Evolutionary conservation across 2,797 vertebrate species (phyloP), one percentile per base, ranked within the genome.

Genomic region (Hippocampus kuda): DNA sequence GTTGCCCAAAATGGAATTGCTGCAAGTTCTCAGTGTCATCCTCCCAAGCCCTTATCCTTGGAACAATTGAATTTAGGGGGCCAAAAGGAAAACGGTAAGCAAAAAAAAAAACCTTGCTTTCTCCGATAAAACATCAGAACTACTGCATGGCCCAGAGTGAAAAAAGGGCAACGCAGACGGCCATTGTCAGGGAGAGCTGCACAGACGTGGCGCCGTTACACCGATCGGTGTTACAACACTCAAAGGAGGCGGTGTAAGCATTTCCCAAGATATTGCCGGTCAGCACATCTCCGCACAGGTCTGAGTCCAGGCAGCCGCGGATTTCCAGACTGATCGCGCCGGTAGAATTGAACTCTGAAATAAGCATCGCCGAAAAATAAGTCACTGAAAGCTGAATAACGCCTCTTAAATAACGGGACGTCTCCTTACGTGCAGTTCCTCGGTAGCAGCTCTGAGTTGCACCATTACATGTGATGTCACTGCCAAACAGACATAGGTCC

Each of bases 151-250:
- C 69, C 16, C 81, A 72, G 70, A 88, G 20, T n/a, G 72, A 49
- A 48, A 49, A 65, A 49, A 65, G 1, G 63, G 77, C 81, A 11
- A 72, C 68, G 18, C 74, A 44, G 62, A 82, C 41, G 11, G 76
- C 84, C 30, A 41, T 68, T 1, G 66, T 69, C 42, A 88, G 48
- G 24, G 86, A 69, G 42, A 87, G 49, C 49, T 83, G 81, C 22
- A 70, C 60, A 1, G 81, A 69, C 0, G 69, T 4, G 69, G 80
- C 88, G 26, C 74, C 70, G 0, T 89, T 89, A n/a, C 87, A 88
- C 15, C 79, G 41, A 27, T 75, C 1, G 12, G 73, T 72, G 26
- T 4, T 38, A 41, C 88, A 90, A 60, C 88, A 90, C 1, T 2
- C 0, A 60, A 77, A 76, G 1, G 1, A 26, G 68, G 30, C 70